Evolutionary conservation across 2,797 vertebrate species (phyloP), one percentile per base, ranked within the genome.

Genomic region (Leptatherina wallacei): DNA sequence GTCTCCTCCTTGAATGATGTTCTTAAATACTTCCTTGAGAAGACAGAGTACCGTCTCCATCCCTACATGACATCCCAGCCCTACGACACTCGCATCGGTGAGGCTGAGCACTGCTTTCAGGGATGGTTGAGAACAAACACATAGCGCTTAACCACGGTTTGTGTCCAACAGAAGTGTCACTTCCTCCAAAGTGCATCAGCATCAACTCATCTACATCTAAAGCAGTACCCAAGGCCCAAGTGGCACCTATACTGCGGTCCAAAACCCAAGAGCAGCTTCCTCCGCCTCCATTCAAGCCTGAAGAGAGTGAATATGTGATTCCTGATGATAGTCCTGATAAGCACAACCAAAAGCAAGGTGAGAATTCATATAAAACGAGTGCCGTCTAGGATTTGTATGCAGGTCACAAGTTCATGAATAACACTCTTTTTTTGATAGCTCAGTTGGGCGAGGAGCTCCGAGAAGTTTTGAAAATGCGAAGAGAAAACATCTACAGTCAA

Each of bases 11-110:
- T 94, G 69, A 65, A 75, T 1, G 74, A 85, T 0, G 89, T 91
- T 1, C 14, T 94, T 9, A 54, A 85, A 29, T 89, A 87, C 64
- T 83, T 94, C 67, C 4, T 88, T 35, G 75, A 91, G 47, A 81
- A 83, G 76, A 91, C 88, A 3, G 77, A 84, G 40, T 68, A 84
- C 40, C 71, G 75, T 13, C 82, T 92, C 12, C 18, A 35, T 18
- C 93, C 92, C 32, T 94, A 85, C 61, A 0, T 30, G 24, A 3
- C 3, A 0, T 69, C 82, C 64, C 75, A 89, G 32, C 35, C 65
- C 58, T 94, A 94, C 2, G 80, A 92, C 65, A 88, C 77, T 27
- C 4, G 3, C 16, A 83, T 94, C 0, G 85, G 93, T 94, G 56
- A 92, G 90, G 18, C 20, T 11, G 10, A 65, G 5, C 30, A 5